Evolutionary conservation across 2,113 vertebrate species (phyloP), one percentile per base, ranked within the genome.

Genomic region (Terrapene triunguis): DNA sequence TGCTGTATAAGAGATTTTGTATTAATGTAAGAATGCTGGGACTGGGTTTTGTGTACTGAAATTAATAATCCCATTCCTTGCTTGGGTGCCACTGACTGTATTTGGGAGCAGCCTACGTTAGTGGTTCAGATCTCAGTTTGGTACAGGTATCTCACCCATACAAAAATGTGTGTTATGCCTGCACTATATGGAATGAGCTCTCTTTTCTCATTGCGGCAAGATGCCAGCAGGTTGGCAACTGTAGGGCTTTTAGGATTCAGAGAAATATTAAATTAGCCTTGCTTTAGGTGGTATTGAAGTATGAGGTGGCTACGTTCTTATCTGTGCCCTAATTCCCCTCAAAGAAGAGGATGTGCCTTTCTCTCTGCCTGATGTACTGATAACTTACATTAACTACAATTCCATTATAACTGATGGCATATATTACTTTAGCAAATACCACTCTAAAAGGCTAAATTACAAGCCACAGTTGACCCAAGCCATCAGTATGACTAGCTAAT

Each of bases 1-100:
- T 90, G 85, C 91, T 96, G 96, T 94, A 95, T 12, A 89, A 96
- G 95, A 89, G 93, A 91, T 89, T 94, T 95, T 95, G 92, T 96
- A 55, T 97, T 89, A 96, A 97, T 95, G 87, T 82, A 92, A 2
- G 93, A 95, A 89, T 95, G 94, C 96, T 97, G 44, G 95, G 89
- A 92, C 89, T 96, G 94, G 88, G 80, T 95, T 97, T 97, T 97
- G 95, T 95, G 92, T 93, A 85, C 94, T 97, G 95, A 92, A 89
- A 91, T 80, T 92, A 92, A 93, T 94, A 95, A 95, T 94, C 74
- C 88, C 93, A 88, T 47, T 94, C 96, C 95, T 97, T 97, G 94
- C 95, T 74, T 4, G 17, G 57, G 86, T 92, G 84, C 5, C 19
- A 17, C n/a, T 72, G 35, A 38, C n/a, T 72, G 65, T 69, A 69